Evolutionary conservation across 1,140 invertebrate genomes (phyloP).

Genomic region (Ceratoteleas bidentatus): DNA sequence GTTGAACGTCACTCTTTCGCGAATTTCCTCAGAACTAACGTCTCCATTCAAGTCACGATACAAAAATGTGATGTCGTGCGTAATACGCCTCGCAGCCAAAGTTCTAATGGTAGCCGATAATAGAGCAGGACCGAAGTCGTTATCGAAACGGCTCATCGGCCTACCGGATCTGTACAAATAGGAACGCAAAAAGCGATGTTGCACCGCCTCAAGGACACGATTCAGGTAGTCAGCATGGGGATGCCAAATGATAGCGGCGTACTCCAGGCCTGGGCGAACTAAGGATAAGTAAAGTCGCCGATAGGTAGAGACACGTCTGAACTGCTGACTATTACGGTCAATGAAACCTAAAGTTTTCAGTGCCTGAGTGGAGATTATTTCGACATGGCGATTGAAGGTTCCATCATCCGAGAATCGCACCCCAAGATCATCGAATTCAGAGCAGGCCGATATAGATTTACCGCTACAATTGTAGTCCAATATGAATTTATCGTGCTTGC

Average conservation of each 20-base stretch:
- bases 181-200: not conserved
- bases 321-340: not conserved
- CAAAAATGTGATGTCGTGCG: not conserved
- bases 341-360: constrained; percentile 1
- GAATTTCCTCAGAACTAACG: not conserved
- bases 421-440: not conserved
- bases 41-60: not conserved
- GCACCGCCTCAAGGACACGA: not conserved
- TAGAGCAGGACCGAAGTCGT: not conserved
- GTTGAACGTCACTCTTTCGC: not conserved
- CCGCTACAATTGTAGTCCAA: not conserved
- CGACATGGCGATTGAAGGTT: not conserved
- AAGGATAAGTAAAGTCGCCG: not conserved
- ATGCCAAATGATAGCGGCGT: not conserved
- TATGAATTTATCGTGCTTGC: not conserved
- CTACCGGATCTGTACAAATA: not conserved
- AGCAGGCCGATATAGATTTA: not conserved
- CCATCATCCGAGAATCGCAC: not conserved
- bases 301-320: not conserved
- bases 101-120: not conserved
- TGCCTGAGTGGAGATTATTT: not conserved
- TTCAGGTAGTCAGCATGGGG: not conserved
- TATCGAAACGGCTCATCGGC: not conserved
- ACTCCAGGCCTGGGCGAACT: not conserved
- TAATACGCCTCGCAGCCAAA: not conserved